Evolutionary conservation across 2,888 invertebrate genomes (phyloP).

Genomic region (Ennomos fuscantarius): DNA sequence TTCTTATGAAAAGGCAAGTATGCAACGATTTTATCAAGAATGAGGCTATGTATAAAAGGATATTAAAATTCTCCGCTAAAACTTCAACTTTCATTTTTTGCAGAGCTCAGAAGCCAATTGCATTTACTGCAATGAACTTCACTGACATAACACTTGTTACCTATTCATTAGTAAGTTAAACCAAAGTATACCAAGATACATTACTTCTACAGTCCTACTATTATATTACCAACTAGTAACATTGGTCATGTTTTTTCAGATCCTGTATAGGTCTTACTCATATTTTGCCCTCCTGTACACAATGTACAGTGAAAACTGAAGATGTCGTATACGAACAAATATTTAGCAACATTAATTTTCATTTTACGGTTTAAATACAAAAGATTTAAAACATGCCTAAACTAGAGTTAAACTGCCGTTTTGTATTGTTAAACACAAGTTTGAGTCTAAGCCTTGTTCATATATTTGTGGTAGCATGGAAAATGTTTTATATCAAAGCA

Average conservation of each 20-base stretch:
- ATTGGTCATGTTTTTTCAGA: conserved; percentile 53
- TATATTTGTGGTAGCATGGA: no score
- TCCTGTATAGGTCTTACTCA: conserved; percentile 75
- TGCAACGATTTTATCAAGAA: background rate
- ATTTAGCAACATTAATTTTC: no score
- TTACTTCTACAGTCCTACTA: background rate
- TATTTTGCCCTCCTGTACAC: conserved; percentile 78
- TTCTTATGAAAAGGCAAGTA: conserved; percentile 68
- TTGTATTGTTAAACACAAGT: no score
- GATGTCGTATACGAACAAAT: no score
- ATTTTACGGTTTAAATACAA: no score
- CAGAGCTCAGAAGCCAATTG: conserved; percentile 76
- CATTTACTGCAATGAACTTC: conserved; percentile 78
- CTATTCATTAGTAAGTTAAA: conserved; percentile 68
- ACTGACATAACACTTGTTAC: conserved; percentile 74
- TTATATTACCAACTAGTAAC: background rate
- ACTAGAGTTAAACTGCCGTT: no score
- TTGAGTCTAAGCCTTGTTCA: no score
- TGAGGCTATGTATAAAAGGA: background rate
- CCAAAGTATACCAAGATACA: background rate
- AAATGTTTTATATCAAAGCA: background rate
- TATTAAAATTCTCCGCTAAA: background rate
- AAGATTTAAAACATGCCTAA: no score
- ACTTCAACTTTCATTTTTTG: conserved; percentile 31
- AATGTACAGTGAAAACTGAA: conserved; percentile 71